phyloP scores from a whole-genome alignment of 2,797 vertebrate genomes.

The Pempheris klunzingeri region DNA sequence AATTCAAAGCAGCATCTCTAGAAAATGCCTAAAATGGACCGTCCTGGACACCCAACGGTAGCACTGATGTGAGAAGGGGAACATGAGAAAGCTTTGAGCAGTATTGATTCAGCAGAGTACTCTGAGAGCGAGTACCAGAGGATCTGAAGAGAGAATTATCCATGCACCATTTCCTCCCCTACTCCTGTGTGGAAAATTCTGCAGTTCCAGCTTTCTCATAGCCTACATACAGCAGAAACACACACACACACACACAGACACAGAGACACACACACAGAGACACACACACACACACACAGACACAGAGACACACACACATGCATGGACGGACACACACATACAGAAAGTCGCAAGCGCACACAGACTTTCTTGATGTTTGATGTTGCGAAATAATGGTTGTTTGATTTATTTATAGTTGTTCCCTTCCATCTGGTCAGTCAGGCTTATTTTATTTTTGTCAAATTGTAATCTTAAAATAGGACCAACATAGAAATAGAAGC shows the following conservation, averaged over 20 bases:
- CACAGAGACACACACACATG: conserved; percentile 1
- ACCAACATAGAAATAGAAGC: neutral
- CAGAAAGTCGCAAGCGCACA: neutral
- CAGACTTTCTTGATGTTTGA: conserved; percentile 51
- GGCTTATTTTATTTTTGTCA: conserved; percentile 25
- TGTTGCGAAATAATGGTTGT: conserved; percentile 53
- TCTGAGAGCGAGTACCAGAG: conserved; percentile 73
- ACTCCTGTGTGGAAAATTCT: conserved; percentile 74
- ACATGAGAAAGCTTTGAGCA: conserved; percentile 83
- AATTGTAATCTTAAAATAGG: conserved; percentile 32
- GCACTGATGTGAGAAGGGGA: conserved; percentile 70
- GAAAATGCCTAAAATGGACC: conserved; percentile 49
- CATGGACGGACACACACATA: neutral
- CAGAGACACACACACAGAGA: conserved; percentile 17
- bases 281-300: conserved; percentile 2
- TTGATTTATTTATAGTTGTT: conserved; percentile 72
- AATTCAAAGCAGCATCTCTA: conserved; percentile 38
- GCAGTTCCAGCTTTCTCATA: conserved; percentile 74
- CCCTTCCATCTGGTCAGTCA: conserved; percentile 36
- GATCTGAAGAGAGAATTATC: conserved; percentile 83
- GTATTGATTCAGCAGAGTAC: conserved; percentile 80
- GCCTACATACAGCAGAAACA: conserved; percentile 70
- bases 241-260: conserved; percentile 25
- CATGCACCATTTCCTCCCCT: conserved; percentile 83
- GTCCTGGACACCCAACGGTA: conserved; percentile 47